These are phyloP conservation scores for Cyprinus carpio DNA, from an alignment of 2,113 vertebrate genomes.

Conservation along the genomic window DNA sequence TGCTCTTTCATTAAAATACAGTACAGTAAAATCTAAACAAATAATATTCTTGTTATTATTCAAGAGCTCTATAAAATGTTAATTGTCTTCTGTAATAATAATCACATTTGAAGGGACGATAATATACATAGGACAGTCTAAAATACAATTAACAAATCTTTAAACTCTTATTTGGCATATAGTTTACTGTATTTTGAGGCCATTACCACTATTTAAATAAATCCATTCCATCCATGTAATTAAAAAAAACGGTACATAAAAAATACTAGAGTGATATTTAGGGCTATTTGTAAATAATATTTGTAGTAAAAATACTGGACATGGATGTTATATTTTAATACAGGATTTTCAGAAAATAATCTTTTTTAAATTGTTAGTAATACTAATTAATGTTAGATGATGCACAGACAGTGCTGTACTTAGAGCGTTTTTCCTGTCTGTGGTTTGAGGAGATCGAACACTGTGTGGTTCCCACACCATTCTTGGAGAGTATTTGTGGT, in stretches of 20 bases:
- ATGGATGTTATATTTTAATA: neutral
- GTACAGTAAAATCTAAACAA: neutral
- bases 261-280: neutral
- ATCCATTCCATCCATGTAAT: no score
- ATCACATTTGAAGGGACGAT: neutral
- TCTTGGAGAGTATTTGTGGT: neutral
- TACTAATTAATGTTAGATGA: neutral
- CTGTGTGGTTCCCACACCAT: slow-evolving; percentile 5
- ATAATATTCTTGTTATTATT: neutral
- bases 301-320: neutral
- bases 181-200: neutral
- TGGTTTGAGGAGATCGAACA: neutral
- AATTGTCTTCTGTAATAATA: neutral
- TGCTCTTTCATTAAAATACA: neutral
- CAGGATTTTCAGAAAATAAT: neutral
- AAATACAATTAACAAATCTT: neutral
- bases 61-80: neutral
- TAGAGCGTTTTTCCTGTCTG: neutral
- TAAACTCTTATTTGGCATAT: neutral
- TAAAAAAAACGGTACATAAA: neutral
- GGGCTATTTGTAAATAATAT: neutral
- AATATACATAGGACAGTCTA: neutral
- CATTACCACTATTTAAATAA: neutral
- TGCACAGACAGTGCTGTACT: neutral
- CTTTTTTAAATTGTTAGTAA: neutral